Base-by-base conservation (phyloP, 2,888 invertebrate genomes). In the Eutolmus rufibarbis region DNA sequence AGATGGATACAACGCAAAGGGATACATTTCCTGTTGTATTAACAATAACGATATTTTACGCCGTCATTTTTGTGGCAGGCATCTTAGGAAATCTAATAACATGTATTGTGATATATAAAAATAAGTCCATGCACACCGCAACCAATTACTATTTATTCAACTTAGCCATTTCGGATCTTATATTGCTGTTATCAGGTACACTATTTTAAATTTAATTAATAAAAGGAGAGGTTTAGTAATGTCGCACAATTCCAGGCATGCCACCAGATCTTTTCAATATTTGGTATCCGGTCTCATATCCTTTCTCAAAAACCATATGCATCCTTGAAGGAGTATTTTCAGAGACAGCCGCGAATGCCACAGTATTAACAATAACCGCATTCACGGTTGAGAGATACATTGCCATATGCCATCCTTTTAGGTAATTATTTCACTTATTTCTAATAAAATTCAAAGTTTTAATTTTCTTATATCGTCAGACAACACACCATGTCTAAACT, bases 361-460 rank as follows among this genome's bases (percentile, higher is more conserved):
- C 97, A 0, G 97, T 98, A 1, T 92, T 96, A 88, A 96, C 96
- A 14, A 98, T 98, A 90, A 97, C 97, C 0, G 97, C 97, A 2
- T 98, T 98, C 92, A 98, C 96, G 0, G 95, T 97, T 16, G 98
- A 98, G 92, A 94, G 98, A 88, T 98, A 97, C 91, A 95, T 97
- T 56, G 97, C 97, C 5, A 97, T 97, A 90, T 97, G 97, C 90
- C 95, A 96, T 91, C 98, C 98, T 0, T 96, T 98, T 89, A 91
- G 92, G 92, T 93, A 81, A 56, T n/a, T 23, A 12, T 19, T 51
- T 16, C 5, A 51, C 9, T 34, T 12, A 56, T 57, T 31, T 19
- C 0, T 34, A n/a, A 4, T 1, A 1, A 23, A 66, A 66, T 19
- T 66, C 0, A 7, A 28, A 57, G 5, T 57, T 23, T 28, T 12